A percentile compares a stretch with the other conserved stretches of the same genome.
phyloP scores from a whole-genome alignment of 2,888 invertebrate species.

The Drosophila monieri region DNA sequence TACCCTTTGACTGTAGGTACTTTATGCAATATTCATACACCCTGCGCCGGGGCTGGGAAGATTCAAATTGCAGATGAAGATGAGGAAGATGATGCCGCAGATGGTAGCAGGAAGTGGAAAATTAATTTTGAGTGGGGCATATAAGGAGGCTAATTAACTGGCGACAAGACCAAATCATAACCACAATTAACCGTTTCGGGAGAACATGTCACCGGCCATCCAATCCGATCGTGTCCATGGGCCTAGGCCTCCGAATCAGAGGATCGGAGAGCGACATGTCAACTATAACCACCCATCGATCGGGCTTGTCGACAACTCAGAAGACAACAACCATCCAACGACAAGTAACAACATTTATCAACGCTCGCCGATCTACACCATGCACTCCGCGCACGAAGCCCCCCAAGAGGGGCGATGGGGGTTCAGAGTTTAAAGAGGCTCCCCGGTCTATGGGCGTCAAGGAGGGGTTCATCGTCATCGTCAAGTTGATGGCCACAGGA shows the following conservation, averaged over 20 bases:
- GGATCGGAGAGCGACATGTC: conserved; percentile 77
- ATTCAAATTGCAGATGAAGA: conserved; percentile 70
- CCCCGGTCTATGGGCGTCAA: background rate
- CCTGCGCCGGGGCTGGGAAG: conserved; percentile 35
- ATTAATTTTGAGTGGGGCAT: conserved; percentile 25
- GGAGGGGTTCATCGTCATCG: conserved; percentile 43
- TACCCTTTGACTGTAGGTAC: conserved; percentile 40
- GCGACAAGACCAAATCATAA: conserved; percentile 58
- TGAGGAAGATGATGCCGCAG: conserved; percentile 5
- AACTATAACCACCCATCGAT: conserved; percentile 82
- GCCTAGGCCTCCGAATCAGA: conserved; percentile 11
- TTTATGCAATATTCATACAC: conserved; percentile 52
- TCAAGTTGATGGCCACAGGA: conserved; percentile 66
- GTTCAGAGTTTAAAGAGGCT: conserved; percentile 7
- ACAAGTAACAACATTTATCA: conserved; percentile 80
- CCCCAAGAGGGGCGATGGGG: conserved; percentile 8
- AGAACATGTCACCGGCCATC: conserved; percentile 72
- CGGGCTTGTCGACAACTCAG: conserved; percentile 52
- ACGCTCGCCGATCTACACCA: conserved; percentile 73
- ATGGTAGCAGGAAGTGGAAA: conserved; percentile 63
- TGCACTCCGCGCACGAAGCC: conserved; percentile 69
- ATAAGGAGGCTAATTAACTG: conserved; percentile 55
- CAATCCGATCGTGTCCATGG: conserved; percentile 50
- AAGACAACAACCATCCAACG: conserved; percentile 64
- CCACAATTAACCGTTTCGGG: conserved; percentile 72